These are phyloP conservation scores for Mellivora capensis DNA, from an alignment of 2,113 vertebrate species.

Conservation along the genomic window DNA sequence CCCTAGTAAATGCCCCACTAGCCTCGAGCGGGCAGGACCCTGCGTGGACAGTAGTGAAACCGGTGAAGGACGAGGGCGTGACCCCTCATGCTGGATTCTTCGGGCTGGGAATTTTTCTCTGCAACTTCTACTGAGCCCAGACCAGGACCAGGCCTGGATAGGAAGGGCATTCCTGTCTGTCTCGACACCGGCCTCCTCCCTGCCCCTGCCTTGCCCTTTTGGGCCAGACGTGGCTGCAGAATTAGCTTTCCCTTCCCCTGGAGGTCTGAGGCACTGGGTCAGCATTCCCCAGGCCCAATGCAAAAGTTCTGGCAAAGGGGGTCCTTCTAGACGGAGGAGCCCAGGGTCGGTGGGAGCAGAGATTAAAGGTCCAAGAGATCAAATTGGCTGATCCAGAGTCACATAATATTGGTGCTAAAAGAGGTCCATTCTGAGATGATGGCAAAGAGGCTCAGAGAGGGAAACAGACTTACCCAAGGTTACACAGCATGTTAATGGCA, in stretches of 20 bases:
- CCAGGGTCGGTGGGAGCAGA: background rate
- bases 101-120: background rate
- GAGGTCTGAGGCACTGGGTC: background rate
- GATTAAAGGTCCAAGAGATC: background rate
- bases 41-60: background rate
- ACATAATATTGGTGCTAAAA: background rate
- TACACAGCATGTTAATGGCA: background rate
- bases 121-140: background rate
- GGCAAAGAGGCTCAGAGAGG: background rate
- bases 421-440: background rate
- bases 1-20: background rate
- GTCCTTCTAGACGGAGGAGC: background rate
- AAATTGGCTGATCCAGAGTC: background rate
- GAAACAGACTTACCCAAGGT: background rate
- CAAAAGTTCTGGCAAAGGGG: background rate
- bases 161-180: no score
- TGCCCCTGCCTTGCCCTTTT: background rate
- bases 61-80: accelerated
- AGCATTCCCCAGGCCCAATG: background rate
- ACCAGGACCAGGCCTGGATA: background rate
- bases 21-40: background rate
- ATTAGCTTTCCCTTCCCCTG: background rate
- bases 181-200: background rate
- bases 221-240: background rate
- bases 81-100: background rate